Percentiles rank a stretch among this genome's conserved stretches.
These are phyloP conservation scores for Hirtodrosophila duncani DNA, from an alignment of 2,888 invertebrate species.

Conservation along the genomic window DNA sequence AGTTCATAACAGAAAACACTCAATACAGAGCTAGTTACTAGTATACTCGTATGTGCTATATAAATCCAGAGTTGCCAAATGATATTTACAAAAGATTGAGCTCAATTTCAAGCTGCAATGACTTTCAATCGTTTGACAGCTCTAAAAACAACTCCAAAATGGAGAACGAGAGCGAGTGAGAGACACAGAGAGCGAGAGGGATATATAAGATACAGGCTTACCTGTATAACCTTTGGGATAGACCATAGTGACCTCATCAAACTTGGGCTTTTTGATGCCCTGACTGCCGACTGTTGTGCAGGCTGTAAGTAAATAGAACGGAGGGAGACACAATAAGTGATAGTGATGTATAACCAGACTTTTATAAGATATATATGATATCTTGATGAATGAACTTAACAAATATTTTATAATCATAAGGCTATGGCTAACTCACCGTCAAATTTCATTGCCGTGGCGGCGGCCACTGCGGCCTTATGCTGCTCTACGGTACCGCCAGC, in stretches of 20 bases:
- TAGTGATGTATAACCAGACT: not conserved
- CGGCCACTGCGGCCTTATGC: conserved; percentile 91
- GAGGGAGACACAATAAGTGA: not conserved
- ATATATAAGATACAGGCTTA: conserved; percentile 65
- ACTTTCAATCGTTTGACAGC: too few species aligned
- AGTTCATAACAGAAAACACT: conserved; percentile 68
- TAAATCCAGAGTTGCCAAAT: conserved; percentile 10
- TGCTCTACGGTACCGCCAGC: conserved; percentile 92
- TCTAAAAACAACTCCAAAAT: too few species aligned
- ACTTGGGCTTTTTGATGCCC: conserved; percentile 87
- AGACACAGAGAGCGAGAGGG: conserved; percentile 7
- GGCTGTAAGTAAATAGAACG: conserved; percentile 80
- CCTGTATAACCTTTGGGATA: conserved; percentile 91
- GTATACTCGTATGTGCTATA: too few species aligned
- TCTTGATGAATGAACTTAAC: not conserved
- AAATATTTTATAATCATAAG: too few species aligned
- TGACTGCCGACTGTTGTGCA: conserved; percentile 82
- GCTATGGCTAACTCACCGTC: conserved; percentile 89
- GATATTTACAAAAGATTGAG: conserved; percentile 4
- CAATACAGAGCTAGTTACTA: conserved; percentile 46
- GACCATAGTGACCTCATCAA: conserved; percentile 82
- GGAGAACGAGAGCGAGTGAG: not conserved
- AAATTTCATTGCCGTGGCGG: conserved; percentile 90
- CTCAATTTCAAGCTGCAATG: too few species aligned
- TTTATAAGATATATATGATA: not conserved